phyloP scores from a whole-genome alignment of 2,797 vertebrate species.

The Falco columbarius region DNA sequence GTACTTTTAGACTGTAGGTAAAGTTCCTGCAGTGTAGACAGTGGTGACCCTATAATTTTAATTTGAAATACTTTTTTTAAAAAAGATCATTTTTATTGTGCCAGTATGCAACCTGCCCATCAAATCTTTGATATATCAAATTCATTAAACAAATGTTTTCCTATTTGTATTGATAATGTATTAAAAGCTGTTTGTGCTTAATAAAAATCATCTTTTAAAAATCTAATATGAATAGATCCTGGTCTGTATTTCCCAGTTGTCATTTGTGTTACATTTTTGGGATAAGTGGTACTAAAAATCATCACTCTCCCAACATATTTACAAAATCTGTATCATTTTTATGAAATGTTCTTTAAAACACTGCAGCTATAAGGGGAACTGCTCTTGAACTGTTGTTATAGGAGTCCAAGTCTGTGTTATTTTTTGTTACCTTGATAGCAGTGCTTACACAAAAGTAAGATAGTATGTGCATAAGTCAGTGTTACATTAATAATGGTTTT shows the following conservation, averaged over 20 bases:
- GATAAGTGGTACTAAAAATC: background rate
- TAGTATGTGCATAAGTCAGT: background rate
- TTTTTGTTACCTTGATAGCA: background rate
- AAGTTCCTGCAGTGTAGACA: constrained; percentile 77
- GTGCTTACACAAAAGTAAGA: background rate
- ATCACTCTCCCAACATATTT: background rate
- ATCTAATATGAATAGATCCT: constrained; percentile 70
- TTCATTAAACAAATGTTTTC: constrained; percentile 79
- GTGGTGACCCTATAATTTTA: constrained; percentile 79
- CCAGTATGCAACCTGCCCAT: constrained; percentile 77
- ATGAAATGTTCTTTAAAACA: background rate
- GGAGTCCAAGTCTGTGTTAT: background rate
- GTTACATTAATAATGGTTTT: background rate
- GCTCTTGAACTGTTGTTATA: background rate
- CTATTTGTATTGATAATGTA: constrained; percentile 83
- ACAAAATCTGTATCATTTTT: background rate
- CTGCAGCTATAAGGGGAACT: background rate
- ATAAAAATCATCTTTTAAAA: constrained; percentile 84
- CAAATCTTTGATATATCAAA: constrained; percentile 81
- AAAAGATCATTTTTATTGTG: constrained; percentile 79
- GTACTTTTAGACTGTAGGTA: constrained; percentile 80
- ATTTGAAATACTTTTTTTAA: constrained; percentile 72
- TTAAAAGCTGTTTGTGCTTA: constrained; percentile 84
- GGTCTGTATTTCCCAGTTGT: constrained; percentile 62
- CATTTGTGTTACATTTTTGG: background rate